Percentiles rank a stretch among this genome's conserved stretches.
Conservation (phyloP, 2,113 vertebrate species). For the Cricetomys ansorgei region DNA sequence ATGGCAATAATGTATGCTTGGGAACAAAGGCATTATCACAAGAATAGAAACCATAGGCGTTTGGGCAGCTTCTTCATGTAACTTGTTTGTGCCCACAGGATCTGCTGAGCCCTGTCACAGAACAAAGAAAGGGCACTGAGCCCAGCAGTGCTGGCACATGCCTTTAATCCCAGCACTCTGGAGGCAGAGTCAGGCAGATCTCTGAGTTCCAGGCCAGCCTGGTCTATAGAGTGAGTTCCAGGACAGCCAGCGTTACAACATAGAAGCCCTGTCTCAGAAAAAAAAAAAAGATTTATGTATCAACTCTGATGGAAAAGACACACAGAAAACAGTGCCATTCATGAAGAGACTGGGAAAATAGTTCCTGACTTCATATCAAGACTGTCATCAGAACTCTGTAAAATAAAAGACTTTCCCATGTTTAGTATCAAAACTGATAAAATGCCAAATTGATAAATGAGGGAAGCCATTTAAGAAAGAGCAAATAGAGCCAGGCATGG, state of each 20-base stretch:
- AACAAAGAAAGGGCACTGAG: no score
- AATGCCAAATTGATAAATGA: background rate
- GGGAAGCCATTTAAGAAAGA: background rate
- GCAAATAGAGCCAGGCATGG: no score
- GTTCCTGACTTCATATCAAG: background rate
- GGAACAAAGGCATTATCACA: background rate
- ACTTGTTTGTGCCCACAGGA: background rate
- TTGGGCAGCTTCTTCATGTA: background rate
- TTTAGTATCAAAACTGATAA: background rate
- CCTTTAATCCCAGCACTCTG: no score
- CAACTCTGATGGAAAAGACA: background rate
- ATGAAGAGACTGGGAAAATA: background rate
- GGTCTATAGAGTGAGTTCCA: no score
- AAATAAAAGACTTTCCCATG: background rate
- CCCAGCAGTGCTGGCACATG: no score
- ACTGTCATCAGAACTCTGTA: background rate
- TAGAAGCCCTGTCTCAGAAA: no score
- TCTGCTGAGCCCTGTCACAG: background rate
- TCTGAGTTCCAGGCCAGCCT: no score
- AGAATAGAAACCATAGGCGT: background rate
- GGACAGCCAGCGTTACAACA: no score
- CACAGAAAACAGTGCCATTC: background rate
- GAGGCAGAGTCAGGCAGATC: no score
- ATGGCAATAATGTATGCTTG: background rate
- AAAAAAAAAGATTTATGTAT: background rate